Percentiles rank a stretch among this genome's conserved stretches.
Evolutionary conservation across 1,140 invertebrate species (phyloP).

Genomic region (Berghia stephanieae): DNA sequence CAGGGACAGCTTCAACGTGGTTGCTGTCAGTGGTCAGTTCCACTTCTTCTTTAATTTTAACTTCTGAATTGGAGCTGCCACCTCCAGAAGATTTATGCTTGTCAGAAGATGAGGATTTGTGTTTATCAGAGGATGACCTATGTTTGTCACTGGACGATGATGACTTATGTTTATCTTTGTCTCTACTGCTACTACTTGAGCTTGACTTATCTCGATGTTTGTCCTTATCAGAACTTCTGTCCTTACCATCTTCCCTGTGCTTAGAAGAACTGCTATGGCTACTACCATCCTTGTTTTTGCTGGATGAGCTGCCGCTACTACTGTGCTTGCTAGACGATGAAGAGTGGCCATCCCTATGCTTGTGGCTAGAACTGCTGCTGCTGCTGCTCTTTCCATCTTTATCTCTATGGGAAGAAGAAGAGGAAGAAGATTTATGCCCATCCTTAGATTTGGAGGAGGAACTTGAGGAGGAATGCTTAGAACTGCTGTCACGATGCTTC

Average conservation of each 20-base stretch:
- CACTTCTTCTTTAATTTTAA: slow-evolving; percentile 29
- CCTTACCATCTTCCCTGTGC: slow-evolving; percentile 30
- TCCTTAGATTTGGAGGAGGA: slow-evolving; percentile 38
- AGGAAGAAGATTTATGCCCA: slow-evolving; percentile 32
- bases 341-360: slow-evolving; percentile 71
- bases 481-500: slow-evolving; percentile 28
- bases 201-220: slow-evolving; percentile 34
- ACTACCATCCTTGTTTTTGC: slow-evolving; percentile 25
- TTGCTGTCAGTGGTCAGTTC: not conserved
- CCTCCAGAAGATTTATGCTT: not conserved
- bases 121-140: slow-evolving; percentile 31
- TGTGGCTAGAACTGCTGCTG: slow-evolving; percentile 31
- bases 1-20: not conserved
- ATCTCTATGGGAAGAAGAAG: slow-evolving; percentile 34
- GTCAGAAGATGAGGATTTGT: not conserved
- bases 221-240: slow-evolving; percentile 43
- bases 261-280: slow-evolving; percentile 26
- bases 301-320: slow-evolving; percentile 66
- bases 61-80: slow-evolving; percentile 3
- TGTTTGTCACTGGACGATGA: slow-evolving; percentile 50
- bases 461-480: not conserved
- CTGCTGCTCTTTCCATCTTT: slow-evolving; percentile 42
- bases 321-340: slow-evolving; percentile 70
- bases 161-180: slow-evolving; percentile 34
- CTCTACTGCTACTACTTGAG: slow-evolving; percentile 27